phyloP scores from a whole-genome alignment of 2,113 vertebrate species.

The Anhinga anhinga region DNA sequence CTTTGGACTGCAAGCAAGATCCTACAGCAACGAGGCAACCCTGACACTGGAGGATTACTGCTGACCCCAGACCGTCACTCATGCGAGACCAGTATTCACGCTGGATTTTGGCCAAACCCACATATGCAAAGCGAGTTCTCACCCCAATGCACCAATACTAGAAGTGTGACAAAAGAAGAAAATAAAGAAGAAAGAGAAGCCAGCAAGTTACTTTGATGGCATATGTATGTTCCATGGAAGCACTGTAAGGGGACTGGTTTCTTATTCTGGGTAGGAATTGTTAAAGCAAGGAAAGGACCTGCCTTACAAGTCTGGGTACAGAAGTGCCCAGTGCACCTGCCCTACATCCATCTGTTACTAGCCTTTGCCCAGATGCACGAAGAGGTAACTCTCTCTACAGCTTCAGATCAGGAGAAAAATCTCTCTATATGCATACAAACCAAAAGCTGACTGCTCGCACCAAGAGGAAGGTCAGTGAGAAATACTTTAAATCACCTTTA shows the following conservation, averaged over 20 bases:
- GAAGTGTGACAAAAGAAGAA: neutral
- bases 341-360: neutral
- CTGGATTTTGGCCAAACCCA: neutral
- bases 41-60: neutral
- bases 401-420: neutral
- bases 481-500: neutral
- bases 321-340: neutral
- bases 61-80: neutral
- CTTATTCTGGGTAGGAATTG: neutral
- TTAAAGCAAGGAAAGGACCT: neutral
- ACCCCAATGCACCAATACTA: neutral
- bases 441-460: neutral
- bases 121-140: neutral
- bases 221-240: neutral
- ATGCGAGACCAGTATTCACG: accelerated
- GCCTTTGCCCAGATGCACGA: neutral
- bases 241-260: neutral
- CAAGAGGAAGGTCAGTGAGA: neutral
- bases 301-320: neutral
- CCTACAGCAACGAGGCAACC: neutral
- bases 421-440: neutral
- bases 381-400: neutral
- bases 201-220: neutral
- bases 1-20: neutral
- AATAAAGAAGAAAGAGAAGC: neutral